These are phyloP conservation scores for Tokudaia tokunoshimensis DNA, from an alignment of 2,797 vertebrate species.

Conservation along the genomic window DNA sequence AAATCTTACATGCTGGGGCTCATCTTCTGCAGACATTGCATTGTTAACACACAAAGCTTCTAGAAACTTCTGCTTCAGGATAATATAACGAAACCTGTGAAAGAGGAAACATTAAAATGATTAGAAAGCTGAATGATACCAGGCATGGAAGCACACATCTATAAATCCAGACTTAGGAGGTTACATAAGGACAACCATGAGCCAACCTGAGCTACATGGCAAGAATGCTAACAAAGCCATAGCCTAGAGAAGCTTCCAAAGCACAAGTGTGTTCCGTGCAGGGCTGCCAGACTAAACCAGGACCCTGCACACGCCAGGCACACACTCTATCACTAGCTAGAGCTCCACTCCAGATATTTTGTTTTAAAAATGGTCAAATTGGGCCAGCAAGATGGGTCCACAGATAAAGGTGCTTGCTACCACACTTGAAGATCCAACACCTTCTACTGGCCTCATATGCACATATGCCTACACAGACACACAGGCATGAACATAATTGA, in stretches of 20 bases:
- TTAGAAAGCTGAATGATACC: slow-evolving; percentile 43
- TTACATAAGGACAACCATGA: neutral
- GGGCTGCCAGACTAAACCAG: neutral
- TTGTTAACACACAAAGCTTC: slow-evolving; percentile 99
- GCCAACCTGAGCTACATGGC: neutral
- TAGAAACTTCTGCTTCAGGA: slow-evolving; percentile 98
- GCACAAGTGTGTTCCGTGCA: neutral
- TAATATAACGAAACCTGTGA: slow-evolving; percentile 96
- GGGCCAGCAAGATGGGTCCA: too few relatives aligned
- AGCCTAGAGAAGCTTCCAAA: slow-evolving; percentile 20
- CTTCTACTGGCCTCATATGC: neutral
- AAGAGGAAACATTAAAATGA: slow-evolving; percentile 71
- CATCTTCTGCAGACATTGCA: slow-evolving; percentile 95
- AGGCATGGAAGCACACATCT: neutral
- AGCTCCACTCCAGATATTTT: neutral
- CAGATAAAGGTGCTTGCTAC: neutral
- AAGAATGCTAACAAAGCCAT: neutral
- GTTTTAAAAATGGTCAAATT: neutral
- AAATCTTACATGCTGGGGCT: slow-evolving; percentile 95
- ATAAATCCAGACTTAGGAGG: neutral
- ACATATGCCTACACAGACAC: neutral
- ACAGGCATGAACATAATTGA: neutral
- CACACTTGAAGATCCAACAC: neutral
- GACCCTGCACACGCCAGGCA: neutral
- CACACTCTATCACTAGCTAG: neutral